Evolutionary conservation across 2,888 invertebrate species (phyloP).

Genomic region (Nemotelus pantherinus): DNA sequence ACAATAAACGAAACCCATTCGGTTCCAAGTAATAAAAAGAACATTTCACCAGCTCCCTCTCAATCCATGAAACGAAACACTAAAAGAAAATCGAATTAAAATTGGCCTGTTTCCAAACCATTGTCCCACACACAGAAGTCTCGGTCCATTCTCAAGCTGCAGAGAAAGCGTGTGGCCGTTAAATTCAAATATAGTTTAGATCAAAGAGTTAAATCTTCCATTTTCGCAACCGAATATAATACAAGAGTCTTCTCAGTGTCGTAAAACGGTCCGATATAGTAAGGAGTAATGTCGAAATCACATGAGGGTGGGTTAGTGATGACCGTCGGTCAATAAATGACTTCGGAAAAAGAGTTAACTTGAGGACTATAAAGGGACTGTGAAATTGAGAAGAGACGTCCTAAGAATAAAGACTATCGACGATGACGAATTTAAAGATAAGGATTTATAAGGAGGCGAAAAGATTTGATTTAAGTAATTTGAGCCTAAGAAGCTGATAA

Average conservation of each 20-base stretch:
- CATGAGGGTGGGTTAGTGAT: slow-evolving; percentile 15
- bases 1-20: slow-evolving; percentile 29
- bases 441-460: no score
- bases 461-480: no score
- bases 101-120: slow-evolving; percentile 50
- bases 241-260: slow-evolving; percentile 20
- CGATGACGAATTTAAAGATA: no score
- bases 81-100: slow-evolving; percentile 52
- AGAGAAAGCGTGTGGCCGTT: slow-evolving; percentile 47
- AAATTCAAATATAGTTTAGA: slow-evolving; percentile 46
- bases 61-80: slow-evolving; percentile 23
- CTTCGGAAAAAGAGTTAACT: slow-evolving; percentile 33
- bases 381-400: background rate
- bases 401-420: no score
- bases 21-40: slow-evolving; percentile 33
- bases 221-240: background rate
- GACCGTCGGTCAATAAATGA: slow-evolving; percentile 39
- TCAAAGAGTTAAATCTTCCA: slow-evolving; percentile 38
- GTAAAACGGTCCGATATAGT: slow-evolving; percentile 27
- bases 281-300: slow-evolving; percentile 12
- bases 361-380: slow-evolving; percentile 15
- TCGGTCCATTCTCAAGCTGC: slow-evolving; percentile 19
- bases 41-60: slow-evolving; percentile 32
- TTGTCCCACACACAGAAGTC: slow-evolving; percentile 28
- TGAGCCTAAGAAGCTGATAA: no score